phyloP scores from a whole-genome alignment of 1,140 invertebrate species.

The Panulirus ornatus region DNA sequence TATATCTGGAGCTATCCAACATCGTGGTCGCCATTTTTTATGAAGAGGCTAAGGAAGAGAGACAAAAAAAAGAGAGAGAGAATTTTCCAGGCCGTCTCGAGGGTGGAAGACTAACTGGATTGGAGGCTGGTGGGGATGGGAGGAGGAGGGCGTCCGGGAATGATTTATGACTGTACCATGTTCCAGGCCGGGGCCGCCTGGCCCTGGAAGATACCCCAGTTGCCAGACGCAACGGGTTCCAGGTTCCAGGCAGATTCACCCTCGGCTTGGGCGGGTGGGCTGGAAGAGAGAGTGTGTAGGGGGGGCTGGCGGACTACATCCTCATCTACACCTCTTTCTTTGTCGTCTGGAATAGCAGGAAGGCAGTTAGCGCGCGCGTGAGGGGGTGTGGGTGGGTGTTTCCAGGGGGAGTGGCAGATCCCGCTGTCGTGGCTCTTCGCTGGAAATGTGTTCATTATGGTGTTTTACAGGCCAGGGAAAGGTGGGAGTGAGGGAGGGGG shows the following conservation, averaged over 20 bases:
- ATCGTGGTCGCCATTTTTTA: constrained; percentile 40
- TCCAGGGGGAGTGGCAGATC: background rate
- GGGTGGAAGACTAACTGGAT: constrained; percentile 55
- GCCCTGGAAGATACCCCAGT: constrained; percentile 13
- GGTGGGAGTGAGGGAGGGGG: too few species aligned
- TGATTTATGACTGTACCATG: constrained; percentile 61
- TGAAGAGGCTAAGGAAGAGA: background rate
- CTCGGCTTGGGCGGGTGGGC: background rate
- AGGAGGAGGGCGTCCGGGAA: constrained; percentile 16
- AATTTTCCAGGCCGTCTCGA: constrained; percentile 43
- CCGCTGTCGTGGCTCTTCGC: background rate
- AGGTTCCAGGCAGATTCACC: constrained; percentile 13
- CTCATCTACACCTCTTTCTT: constrained; percentile 7
- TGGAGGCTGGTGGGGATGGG: background rate
- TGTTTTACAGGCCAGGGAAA: background rate
- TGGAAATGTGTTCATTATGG: constrained; percentile 19
- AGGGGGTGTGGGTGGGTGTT: background rate
- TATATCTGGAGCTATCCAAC: background rate
- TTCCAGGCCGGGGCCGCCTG: constrained; percentile 21
- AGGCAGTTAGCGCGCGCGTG: constrained; percentile 2
- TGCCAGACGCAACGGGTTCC: background rate
- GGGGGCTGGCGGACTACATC: background rate
- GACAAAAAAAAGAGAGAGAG: constrained; percentile 16
- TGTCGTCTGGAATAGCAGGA: constrained; percentile 3
- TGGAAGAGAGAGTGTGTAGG: background rate